Evolutionary conservation across 2,797 vertebrate species (phyloP).

Genomic region (Phrynocephalus forsythii): DNA sequence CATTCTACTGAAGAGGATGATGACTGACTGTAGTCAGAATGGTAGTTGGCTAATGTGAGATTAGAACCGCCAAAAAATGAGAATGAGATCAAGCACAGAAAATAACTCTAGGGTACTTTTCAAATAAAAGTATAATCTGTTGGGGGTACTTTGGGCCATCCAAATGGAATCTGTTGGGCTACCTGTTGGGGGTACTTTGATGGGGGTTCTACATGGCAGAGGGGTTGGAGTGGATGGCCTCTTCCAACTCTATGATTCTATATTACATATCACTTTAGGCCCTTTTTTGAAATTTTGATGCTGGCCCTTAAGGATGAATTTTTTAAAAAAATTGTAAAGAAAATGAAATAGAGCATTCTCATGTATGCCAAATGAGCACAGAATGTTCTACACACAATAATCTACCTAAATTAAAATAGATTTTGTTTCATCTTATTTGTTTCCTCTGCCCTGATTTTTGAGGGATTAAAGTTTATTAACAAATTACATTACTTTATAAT

Average conservation of each 20-base stretch:
- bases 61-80: not conserved
- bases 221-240: no score
- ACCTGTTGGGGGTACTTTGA: no score
- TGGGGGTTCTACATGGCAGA: no score
- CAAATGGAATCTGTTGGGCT: no score
- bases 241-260: no score
- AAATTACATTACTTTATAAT: not conserved
- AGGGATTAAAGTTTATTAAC: not conserved
- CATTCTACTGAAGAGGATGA: not conserved
- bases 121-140: not conserved
- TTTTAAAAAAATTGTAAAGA: constrained; percentile 16
- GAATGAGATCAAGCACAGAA: not conserved
- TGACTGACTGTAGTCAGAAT: not conserved
- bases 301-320: not conserved
- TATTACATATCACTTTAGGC: not conserved
- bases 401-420: no score
- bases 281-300: not conserved
- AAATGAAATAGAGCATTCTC: constrained; percentile 45
- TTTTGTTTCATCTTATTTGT: no score
- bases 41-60: not conserved
- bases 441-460: not conserved
- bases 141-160: no score
- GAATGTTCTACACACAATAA: no score
- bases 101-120: not conserved
- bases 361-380: not conserved